Conservation (phyloP, 2,797 vertebrate genomes). For the Rhinophrynus dorsalis region DNA sequence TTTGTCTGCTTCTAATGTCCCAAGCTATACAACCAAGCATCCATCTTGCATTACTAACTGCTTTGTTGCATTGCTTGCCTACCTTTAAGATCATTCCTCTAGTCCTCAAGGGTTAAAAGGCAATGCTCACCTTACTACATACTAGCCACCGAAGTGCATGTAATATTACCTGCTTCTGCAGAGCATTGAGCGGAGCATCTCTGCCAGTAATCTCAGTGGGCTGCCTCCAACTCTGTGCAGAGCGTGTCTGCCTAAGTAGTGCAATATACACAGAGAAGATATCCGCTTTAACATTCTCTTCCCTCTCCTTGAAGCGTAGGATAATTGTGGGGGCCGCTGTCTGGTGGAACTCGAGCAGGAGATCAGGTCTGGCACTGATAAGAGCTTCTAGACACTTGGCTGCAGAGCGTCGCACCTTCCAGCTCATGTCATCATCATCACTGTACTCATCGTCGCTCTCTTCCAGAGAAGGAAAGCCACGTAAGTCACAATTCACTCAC, state of each 20-base stretch:
- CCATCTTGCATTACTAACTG: no score
- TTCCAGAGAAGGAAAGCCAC: slow-evolving; percentile 51
- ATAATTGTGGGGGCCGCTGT: slow-evolving; percentile 81
- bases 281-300: slow-evolving; percentile 91
- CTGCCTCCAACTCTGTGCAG: slow-evolving; percentile 63
- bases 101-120: no score
- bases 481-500: background rate
- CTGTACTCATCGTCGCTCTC: slow-evolving; percentile 92
- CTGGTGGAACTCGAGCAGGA: slow-evolving; percentile 82
- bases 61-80: no score
- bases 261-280: slow-evolving; percentile 83
- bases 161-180: slow-evolving; percentile 79
- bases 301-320: slow-evolving; percentile 86
- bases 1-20: no score
- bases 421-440: slow-evolving; percentile 92
- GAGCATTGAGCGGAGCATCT: slow-evolving; percentile 69
- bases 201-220: slow-evolving; percentile 57
- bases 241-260: slow-evolving; percentile 82
- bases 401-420: slow-evolving; percentile 91
- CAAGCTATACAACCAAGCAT: no score
- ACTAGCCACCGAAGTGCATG: no score
- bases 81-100: no score
- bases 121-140: no score
- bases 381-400: slow-evolving; percentile 88
- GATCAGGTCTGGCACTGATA: slow-evolving; percentile 77